phyloP scores from a whole-genome alignment of 2,113 vertebrate species.

The Pseudonaja textilis region DNA sequence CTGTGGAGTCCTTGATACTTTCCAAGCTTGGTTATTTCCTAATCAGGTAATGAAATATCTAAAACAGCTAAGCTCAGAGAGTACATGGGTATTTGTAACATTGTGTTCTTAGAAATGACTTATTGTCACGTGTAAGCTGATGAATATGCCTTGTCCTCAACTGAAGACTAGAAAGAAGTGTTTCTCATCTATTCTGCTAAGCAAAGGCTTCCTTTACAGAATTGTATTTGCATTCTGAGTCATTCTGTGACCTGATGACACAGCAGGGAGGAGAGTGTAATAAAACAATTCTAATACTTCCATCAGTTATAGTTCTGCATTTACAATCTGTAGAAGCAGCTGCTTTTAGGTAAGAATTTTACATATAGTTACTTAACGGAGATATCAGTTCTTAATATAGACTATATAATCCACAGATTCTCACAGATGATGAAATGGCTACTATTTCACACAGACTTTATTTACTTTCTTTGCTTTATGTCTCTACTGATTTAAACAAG shows the following conservation, averaged over 20 bases:
- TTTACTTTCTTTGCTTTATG: not conserved
- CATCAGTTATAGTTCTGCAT: not conserved
- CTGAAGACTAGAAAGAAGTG: not conserved
- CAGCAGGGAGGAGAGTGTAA: accelerated
- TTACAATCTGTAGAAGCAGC: accelerated
- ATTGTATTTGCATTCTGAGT: not conserved
- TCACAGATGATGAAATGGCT: not conserved
- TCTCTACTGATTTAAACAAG: not conserved
- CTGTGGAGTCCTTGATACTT: not conserved
- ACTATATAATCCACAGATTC: accelerated
- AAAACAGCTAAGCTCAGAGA: not conserved
- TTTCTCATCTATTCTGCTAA: not conserved
- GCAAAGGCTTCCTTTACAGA: accelerated
- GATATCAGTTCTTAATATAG: accelerated
- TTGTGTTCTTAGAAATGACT: not conserved
- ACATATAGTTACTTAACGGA: not conserved
- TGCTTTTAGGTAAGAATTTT: not conserved
- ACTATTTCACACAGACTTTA: not conserved
- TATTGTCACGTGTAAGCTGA: not conserved
- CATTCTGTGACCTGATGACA: not conserved
- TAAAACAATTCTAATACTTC: not conserved
- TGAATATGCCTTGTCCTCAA: not conserved
- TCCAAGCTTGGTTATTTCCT: not conserved
- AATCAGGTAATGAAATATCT: not conserved
- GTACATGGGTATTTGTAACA: not conserved